Evolutionary conservation across 2,797 vertebrate genomes (phyloP).

Genomic region (Vultur gryphus): DNA sequence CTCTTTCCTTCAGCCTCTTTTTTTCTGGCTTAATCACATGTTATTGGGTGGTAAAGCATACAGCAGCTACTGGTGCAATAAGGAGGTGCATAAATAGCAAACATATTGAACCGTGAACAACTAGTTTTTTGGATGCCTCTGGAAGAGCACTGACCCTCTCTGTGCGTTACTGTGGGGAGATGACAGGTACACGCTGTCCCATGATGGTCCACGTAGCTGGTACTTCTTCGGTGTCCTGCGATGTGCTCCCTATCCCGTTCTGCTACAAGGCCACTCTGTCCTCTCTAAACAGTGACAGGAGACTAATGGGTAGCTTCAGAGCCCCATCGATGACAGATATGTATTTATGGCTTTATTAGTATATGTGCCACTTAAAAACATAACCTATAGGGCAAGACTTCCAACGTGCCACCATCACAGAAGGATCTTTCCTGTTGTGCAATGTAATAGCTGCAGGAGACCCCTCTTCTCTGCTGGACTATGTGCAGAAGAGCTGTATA

Average conservation of each 20-base stretch:
- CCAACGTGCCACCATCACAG: neutral
- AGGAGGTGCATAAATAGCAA: neutral
- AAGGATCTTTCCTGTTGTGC: neutral
- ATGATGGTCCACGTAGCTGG: neutral
- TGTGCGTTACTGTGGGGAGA: neutral
- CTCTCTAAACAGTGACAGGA: neutral
- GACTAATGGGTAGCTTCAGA: neutral
- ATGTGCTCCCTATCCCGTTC: neutral
- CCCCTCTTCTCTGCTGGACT: neutral
- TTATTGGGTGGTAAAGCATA: neutral
- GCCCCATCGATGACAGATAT: neutral
- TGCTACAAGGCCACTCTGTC: neutral
- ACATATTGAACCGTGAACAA: neutral
- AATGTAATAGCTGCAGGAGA: neutral
- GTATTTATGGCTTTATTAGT: neutral
- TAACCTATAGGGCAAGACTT: neutral
- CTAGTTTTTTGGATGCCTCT: neutral
- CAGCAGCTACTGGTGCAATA: neutral
- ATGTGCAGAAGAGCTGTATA: neutral
- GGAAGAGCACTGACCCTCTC: neutral
- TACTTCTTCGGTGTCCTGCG: neutral
- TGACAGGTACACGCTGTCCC: neutral
- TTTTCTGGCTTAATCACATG: neutral
- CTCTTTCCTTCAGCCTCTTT: neutral
- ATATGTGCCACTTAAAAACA: neutral